Evolutionary conservation across 2,113 vertebrate species (phyloP), one percentile per base, ranked within the genome.

Genomic region (Prinia subflava): DNA sequence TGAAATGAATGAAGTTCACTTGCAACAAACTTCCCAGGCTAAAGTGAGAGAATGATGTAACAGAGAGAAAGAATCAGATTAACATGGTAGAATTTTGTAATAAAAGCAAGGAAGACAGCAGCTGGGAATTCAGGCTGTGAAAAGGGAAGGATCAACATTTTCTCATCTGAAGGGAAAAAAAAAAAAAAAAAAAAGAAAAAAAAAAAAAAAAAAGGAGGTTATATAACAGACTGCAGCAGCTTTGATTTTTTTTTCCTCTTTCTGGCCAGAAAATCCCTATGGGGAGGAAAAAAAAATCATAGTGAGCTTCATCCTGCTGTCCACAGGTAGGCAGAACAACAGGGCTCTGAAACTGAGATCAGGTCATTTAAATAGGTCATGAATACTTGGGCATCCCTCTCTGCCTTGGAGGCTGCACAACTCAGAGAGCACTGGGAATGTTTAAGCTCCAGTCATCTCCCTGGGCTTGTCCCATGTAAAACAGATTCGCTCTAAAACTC

Each of bases 1-100:
- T 94, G 80, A 96, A 97, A 90, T 60, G 33, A 96, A 92, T 94
- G 53, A 82, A 82, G 39, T 83, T 47, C 33, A 74, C 88, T 92
- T 39, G 52, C 37, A 83, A 90, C 63, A 94, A 96, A 96, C 92
- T 93, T 93, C 83, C 78, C 8, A 57, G 71, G 63, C 65, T 88
- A 35, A 75, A 83, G 80, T 64, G 65, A 95, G 62, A 93, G 50
- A 74, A 89, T 87, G 86, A 76, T 96, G 84, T 63, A 93, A 91
- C 93, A 94, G 33, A 74, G 35, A 49, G 86, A 96, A 96, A 95
- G 69, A 56, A 96, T 95, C 89, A 89, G 89, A 96, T 96, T 92
- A 91, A 96, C 93, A 68, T 57, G 79, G 90, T 62, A 91, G 56
- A 90, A 68, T 75, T 94, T 96, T 84, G 55, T 87, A 93, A 95